Base-by-base conservation (phyloP, 2,797 vertebrate genomes). In the Simalia tracyae region DNA sequence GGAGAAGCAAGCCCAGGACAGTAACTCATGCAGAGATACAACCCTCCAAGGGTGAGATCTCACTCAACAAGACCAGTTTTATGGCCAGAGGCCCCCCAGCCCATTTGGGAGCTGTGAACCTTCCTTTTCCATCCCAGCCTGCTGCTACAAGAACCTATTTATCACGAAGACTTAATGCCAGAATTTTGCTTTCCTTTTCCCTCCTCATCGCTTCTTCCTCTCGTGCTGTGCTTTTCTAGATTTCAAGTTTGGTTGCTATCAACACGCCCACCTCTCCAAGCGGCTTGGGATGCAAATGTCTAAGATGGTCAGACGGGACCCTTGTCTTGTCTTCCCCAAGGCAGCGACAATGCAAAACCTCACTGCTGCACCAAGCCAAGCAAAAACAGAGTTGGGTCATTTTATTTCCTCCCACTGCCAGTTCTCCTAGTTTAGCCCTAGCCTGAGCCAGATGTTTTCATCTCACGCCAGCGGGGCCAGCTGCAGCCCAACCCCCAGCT, bases 401-500 rank as follows among this genome's bases (percentile, higher is more conserved):
- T n/a, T 10, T 3, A 17, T 22, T 22, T 11, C 31, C 87, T 91
- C 59, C 87, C 0, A 0, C 36, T 4, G 1, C 64, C 76, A 3
- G 0, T 36, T 46, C 57, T 26, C 17, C 46, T 17, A 2, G 42
- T 54, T 5, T 11, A 1, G 56, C 85, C 50, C 86, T 87, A 91
- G 90, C 86, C 6, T 56, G 28, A 61, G 84, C 76, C 90, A 17
- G 36, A 0, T 59, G 88, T 94, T 93, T 86, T 76, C 93, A 76
- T 94, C 42, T 85, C 87, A 86, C 64, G 91, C 94, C 14, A 76
- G 94, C 31, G 88, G 26, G 88, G 4, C 10, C 0, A 36, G 93
- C n/a, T 89, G 92, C 95, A 54, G 84, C 22, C 91, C 90, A 94
- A 84, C 92, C 88, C 92, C 89, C 56, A 60, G 0, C 42, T 2